phyloP scores from a whole-genome alignment of 2,113 vertebrate genomes.

The Lophura nycthemera region DNA sequence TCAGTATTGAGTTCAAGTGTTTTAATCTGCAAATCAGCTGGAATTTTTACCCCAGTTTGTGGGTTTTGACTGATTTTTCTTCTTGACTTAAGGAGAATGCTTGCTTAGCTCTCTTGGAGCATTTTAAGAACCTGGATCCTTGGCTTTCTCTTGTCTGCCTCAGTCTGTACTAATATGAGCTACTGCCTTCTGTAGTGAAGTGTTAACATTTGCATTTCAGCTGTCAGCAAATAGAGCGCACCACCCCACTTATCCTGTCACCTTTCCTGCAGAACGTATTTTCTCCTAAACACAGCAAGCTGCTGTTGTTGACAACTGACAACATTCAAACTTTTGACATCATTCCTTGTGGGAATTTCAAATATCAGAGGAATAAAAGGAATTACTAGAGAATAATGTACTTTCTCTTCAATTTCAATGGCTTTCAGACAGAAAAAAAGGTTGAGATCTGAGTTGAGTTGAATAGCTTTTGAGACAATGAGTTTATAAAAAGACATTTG shows the following conservation, averaged over 20 bases:
- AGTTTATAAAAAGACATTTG: constrained; percentile 46
- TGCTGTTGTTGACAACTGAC: not conserved
- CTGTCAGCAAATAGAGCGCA: not conserved
- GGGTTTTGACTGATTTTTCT: not conserved
- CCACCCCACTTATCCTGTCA: not conserved
- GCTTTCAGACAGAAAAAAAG: not conserved
- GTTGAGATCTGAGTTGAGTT: constrained; percentile 7
- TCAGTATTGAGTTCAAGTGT: not conserved
- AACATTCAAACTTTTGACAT: not conserved
- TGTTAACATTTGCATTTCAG: not conserved
- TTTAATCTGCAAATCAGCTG: not conserved
- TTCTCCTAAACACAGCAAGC: not conserved
- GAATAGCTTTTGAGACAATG: constrained; percentile 44
- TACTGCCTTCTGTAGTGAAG: not conserved
- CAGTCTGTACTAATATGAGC: not conserved
- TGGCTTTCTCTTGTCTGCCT: not conserved
- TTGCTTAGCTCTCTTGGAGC: not conserved
- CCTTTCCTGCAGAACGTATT: not conserved
- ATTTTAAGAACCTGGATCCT: constrained; percentile 3
- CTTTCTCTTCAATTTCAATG: constrained; percentile 3
- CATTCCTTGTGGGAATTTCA: not conserved
- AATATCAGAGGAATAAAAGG: constrained; percentile 2
- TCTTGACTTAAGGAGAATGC: not conserved
- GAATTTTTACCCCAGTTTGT: not conserved
- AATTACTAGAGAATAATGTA: constrained; percentile 9